Evolutionary conservation across 2,888 invertebrate genomes (phyloP), one percentile per base, ranked within the genome.

Genomic region (Proisotoma minuta): DNA sequence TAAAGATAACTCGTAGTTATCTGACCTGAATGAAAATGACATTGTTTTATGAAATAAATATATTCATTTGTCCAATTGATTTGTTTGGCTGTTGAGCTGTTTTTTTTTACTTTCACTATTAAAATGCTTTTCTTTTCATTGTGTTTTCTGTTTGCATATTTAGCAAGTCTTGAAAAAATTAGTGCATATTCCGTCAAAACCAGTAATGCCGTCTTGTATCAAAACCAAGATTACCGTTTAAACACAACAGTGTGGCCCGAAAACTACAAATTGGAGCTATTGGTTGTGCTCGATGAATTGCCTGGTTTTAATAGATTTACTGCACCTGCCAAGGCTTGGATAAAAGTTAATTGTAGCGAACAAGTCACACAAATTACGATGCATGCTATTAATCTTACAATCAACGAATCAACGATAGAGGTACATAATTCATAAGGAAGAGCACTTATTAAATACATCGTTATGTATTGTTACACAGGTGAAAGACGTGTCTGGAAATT

Each of bases 381-480:
- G 68, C 91, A 92, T 76, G 84, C 85, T 2, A 83, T 84, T 26
- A 86, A 87, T 68, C 78, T 91, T 68, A 80, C 79, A 48, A 85
- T 91, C 65, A 80, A 82, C 47, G 81, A 82, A 53, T 79, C 82
- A 29, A 80, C 81, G 54, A 80, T 87, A 3, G 79, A 76, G 54
- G 80, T 83, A 34, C 34, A 34, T 10, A 10, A 34, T 34, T 34
- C 34, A 8, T 34, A 15, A 34, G 8, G 15, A 34, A 34, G 15
- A n/a, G n/a, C n/a, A 10, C 15, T 34, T 34, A 34, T 8, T 15
- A 34, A 34, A 34, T 15, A 10, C 15, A 34, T 34, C 15, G 15
- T 20, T 40, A 3, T 47, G 15, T 5, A 39, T 23, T 34, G 22
- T n/a, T n/a, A n/a, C 15, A 51, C 39, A 51, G 26, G n/a, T 51